Conservation (phyloP, 2,113 vertebrate species). For the Pteruthius melanotis region DNA sequence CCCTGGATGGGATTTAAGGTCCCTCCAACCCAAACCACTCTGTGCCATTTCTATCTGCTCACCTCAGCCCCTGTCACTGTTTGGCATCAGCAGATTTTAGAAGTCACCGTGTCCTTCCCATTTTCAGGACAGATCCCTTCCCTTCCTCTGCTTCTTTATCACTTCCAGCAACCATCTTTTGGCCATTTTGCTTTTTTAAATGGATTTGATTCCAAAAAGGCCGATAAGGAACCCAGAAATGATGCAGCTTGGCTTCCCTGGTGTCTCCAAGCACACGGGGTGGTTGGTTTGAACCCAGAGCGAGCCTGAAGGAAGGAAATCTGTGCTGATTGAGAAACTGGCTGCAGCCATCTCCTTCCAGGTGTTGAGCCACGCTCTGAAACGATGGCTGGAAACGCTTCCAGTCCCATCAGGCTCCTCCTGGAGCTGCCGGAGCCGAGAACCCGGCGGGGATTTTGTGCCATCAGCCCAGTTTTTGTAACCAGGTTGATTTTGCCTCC, state of each 20-base stretch:
- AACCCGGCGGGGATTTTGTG: rapidly evolving
- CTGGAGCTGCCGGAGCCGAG: neutral
- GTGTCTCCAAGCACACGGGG: rapidly evolving
- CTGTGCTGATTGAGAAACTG: neutral
- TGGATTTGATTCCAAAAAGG: neutral
- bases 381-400: neutral
- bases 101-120: rapidly evolving
- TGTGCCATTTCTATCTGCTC: neutral
- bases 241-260: neutral
- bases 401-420: neutral
- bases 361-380: neutral
- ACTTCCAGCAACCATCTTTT: neutral
- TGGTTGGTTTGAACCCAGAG: neutral
- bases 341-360: neutral
- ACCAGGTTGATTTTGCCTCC: rapidly evolving
- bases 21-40: neutral
- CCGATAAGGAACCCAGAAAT: rapidly evolving
- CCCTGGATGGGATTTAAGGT: neutral
- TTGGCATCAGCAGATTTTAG: neutral
- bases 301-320: neutral
- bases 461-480: too few species aligned
- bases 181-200: neutral
- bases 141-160: neutral
- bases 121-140: neutral
- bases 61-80: neutral